Evolutionary conservation across 2,797 vertebrate genomes (phyloP).

Genomic region (Pitangus sulphuratus): DNA sequence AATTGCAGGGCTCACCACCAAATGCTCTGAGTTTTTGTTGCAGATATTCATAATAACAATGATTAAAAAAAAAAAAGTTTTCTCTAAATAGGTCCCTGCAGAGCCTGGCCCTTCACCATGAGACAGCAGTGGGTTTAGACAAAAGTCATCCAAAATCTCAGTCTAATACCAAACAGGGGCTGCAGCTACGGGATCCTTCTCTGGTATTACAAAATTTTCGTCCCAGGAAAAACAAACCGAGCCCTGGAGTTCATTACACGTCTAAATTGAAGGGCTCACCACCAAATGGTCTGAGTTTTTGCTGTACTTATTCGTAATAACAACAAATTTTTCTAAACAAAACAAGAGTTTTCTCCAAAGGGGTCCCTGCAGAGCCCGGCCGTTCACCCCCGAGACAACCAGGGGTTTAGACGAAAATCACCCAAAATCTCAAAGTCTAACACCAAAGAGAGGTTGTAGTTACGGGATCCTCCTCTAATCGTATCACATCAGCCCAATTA

Average conservation of each 20-base stretch:
- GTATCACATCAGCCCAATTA: background rate
- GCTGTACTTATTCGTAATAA: background rate
- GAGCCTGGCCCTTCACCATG: background rate
- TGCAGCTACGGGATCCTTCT: background rate
- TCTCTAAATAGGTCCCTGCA: background rate
- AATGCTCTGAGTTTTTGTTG: background rate
- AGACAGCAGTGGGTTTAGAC: background rate
- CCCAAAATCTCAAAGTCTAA: background rate
- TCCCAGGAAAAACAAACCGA: background rate
- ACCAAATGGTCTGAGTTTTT: background rate
- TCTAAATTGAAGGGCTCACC: background rate
- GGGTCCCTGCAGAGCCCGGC: background rate
- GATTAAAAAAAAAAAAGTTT: background rate
- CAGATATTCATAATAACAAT: background rate
- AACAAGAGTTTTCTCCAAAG: background rate
- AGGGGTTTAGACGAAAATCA: background rate
- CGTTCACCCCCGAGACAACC: background rate
- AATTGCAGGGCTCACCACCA: background rate
- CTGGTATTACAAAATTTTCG: background rate
- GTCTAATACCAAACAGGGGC: background rate
- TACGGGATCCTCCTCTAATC: background rate
- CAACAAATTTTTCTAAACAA: background rate
- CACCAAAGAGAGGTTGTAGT: background rate
- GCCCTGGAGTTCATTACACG: background rate
- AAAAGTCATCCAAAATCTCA: background rate